Percentiles rank a stretch among this genome's conserved stretches.
Conservation (phyloP, 2,113 vertebrate genomes). For the Pionites leucogaster region DNA sequence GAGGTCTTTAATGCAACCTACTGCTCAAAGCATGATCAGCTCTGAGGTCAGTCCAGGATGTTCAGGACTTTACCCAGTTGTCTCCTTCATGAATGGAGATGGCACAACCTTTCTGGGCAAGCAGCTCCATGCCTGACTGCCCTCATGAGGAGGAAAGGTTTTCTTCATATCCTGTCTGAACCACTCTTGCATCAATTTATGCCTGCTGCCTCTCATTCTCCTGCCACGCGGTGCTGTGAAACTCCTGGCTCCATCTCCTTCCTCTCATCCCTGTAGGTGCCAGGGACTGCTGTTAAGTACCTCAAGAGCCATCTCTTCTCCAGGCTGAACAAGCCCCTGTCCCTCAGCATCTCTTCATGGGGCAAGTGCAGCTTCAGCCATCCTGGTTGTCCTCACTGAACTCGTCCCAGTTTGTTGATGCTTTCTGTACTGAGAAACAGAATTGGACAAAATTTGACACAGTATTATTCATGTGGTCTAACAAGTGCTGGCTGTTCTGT, state of each 20-base stretch:
- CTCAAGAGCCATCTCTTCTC: neutral
- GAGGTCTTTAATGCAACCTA: neutral
- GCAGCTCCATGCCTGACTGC: neutral
- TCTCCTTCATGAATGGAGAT: neutral
- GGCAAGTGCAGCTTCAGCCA: neutral
- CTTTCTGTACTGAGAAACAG: neutral
- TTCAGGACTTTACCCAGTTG: neutral
- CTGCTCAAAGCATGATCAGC: neutral
- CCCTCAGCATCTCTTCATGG: neutral
- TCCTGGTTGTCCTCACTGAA: neutral
- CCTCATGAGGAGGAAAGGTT: neutral
- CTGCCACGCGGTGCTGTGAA: fast-evolving
- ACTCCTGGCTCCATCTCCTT: neutral
- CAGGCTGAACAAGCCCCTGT: neutral
- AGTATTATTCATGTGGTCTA: neutral
- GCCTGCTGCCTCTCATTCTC: neutral
- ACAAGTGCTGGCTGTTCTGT: neutral
- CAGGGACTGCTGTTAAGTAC: neutral
- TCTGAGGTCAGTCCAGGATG: neutral
- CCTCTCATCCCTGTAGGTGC: neutral
- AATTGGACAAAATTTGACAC: neutral
- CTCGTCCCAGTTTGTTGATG: neutral
- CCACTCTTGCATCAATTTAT: neutral
- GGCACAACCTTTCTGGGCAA: neutral
- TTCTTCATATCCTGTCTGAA: neutral